phyloP scores from a whole-genome alignment of 2,888 invertebrate species.

The Acronicta leporina region DNA sequence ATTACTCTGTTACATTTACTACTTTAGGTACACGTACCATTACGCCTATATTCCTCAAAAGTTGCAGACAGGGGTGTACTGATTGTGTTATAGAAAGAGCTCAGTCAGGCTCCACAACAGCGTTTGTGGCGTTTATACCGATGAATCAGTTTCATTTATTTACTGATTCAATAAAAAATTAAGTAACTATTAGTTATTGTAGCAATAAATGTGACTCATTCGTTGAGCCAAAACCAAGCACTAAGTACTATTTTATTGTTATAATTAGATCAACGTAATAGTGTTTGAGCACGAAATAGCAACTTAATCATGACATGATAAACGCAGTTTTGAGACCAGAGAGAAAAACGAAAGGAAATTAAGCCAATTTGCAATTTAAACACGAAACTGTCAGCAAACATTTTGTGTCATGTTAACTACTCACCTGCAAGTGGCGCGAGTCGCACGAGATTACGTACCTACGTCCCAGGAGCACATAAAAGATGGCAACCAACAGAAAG shows the following conservation, averaged over 20 bases:
- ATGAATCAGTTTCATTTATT: no score
- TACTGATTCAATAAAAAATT: no score
- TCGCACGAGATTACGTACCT: constrained; percentile 46
- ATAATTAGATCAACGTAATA: constrained; percentile 2
- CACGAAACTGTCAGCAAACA: constrained; percentile 43
- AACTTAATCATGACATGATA: constrained; percentile 21
- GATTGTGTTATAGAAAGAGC: no score
- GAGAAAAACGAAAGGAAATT: constrained; percentile 35
- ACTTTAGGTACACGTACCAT: constrained; percentile 3
- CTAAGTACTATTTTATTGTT: background rate
- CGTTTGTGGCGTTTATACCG: no score
- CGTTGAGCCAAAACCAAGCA: no score
- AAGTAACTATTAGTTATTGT: background rate
- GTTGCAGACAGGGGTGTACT: background rate
- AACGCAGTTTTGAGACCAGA: constrained; percentile 7
- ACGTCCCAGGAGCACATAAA: constrained; percentile 43
- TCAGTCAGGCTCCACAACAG: no score
- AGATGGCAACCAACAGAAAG: constrained; percentile 52
- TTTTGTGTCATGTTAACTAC: constrained; percentile 44
- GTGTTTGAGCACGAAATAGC: constrained; percentile 8
- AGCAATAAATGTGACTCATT: background rate
- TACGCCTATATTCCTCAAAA: background rate
- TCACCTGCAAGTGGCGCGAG: constrained; percentile 43
- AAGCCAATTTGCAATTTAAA: constrained; percentile 44
- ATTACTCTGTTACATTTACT: constrained; percentile 24